Evolutionary conservation across 2,113 vertebrate genomes (phyloP).

Genomic region (Microcebus murinus): DNA sequence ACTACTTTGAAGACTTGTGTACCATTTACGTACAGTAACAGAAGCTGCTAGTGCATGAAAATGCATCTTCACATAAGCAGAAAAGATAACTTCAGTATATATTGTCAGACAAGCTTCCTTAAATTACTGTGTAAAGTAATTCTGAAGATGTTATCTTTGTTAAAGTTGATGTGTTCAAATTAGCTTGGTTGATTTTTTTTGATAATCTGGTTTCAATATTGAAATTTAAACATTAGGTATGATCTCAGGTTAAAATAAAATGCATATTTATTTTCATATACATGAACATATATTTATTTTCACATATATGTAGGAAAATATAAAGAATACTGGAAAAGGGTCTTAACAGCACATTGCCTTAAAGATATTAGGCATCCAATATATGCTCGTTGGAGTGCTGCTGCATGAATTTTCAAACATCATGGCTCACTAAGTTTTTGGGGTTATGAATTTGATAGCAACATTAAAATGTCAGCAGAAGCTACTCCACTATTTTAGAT

Average conservation of each 20-base stretch:
- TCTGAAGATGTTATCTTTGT: not conserved
- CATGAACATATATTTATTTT: not conserved
- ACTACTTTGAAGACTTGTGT: not conserved
- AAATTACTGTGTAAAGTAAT: conserved; percentile 17
- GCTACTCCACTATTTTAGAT: conserved; percentile 38
- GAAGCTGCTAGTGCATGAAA: not conserved
- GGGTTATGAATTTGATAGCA: conserved; percentile 52
- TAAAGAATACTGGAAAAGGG: not conserved
- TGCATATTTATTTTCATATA: not conserved
- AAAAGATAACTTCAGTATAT: conserved; percentile 33
- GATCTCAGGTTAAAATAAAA: not conserved
- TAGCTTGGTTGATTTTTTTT: conserved; percentile 18
- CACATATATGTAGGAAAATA: not conserved
- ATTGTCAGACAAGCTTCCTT: conserved; percentile 2
- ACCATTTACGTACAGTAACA: conserved; percentile 45
- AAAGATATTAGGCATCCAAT: not conserved
- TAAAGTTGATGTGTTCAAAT: not conserved
- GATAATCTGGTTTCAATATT: not conserved
- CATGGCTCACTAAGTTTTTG: not conserved
- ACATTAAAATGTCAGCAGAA: conserved; percentile 50
- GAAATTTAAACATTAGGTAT: conserved; percentile 29
- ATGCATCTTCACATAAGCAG: conserved; percentile 36
- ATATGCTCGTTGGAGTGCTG: not conserved
- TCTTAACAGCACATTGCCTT: not conserved
- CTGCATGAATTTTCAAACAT: conserved; percentile 43